Evolutionary conservation across 2,113 vertebrate species (phyloP).

Genomic region (Psittacula cyanocephala): DNA sequence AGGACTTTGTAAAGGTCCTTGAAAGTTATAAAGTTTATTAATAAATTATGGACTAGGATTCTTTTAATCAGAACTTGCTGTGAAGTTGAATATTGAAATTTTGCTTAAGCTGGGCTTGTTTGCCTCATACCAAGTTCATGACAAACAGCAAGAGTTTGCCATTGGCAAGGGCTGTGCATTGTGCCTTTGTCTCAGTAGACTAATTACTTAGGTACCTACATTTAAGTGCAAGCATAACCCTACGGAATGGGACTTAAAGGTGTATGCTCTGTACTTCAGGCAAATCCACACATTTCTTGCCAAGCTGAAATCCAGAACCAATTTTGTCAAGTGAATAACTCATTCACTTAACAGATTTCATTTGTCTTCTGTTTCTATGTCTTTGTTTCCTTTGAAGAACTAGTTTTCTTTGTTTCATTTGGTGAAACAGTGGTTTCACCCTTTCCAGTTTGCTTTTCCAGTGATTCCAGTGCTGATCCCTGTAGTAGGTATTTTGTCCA

Average conservation of each 20-base stretch:
- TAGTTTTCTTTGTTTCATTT: neutral
- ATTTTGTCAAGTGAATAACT: neutral
- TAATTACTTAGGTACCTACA: neutral
- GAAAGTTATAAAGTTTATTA: neutral
- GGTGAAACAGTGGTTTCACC: no score
- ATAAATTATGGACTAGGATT: neutral
- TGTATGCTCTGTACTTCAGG: neutral
- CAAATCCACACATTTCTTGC: neutral
- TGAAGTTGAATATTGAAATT: neutral
- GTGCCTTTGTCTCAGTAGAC: neutral
- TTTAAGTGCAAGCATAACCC: neutral
- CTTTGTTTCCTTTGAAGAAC: neutral
- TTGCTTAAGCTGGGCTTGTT: neutral
- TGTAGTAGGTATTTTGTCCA: neutral
- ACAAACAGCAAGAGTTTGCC: neutral
- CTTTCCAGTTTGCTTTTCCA: neutral
- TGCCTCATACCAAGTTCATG: neutral
- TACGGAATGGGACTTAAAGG: neutral
- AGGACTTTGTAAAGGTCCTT: neutral
- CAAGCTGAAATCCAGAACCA: neutral
- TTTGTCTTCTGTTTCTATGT: neutral
- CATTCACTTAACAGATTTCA: neutral
- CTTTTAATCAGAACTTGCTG: neutral
- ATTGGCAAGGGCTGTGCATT: neutral
- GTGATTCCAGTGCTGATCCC: fast-evolving